These are phyloP conservation scores for Pomatostomus ruficeps DNA, from an alignment of 2,113 vertebrate species.

Conservation along the genomic window DNA sequence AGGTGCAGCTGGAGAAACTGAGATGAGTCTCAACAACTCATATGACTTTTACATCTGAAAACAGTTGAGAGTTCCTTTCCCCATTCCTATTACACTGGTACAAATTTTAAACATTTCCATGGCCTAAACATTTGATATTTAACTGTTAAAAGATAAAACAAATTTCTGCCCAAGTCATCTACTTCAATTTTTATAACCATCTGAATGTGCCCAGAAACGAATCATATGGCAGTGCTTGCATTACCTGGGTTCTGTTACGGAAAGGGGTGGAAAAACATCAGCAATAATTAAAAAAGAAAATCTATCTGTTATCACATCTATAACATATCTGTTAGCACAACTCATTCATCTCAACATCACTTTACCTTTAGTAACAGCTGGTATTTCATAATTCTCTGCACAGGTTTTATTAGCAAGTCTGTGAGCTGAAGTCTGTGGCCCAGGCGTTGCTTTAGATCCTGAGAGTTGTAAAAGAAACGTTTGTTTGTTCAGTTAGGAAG, in stretches of 20 bases:
- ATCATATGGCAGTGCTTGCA: not conserved
- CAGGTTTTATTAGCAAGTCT: conserved; percentile 93
- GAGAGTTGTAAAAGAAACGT: not conserved
- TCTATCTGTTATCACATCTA: not conserved
- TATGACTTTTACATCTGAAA: not conserved
- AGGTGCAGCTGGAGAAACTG: not conserved
- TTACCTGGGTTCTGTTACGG: not conserved
- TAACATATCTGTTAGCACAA: not conserved
- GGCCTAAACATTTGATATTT: not conserved
- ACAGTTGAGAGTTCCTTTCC: not conserved
- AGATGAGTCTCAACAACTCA: not conserved
- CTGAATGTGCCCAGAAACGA: not conserved
- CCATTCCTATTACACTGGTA: not conserved
- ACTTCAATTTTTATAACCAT: not conserved
- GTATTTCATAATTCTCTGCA: conserved; percentile 98
- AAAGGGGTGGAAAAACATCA: not conserved
- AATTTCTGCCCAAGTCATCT: not conserved
- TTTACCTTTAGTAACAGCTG: conserved; percentile 96
- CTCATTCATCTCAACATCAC: not conserved
- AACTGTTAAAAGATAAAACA: not conserved
- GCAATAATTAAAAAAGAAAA: not conserved
- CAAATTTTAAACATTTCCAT: not conserved
- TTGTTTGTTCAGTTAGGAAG: not conserved
- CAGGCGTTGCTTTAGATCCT: conserved; percentile 93
- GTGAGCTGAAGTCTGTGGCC: conserved; percentile 92